phyloP scores from a whole-genome alignment of 2,113 vertebrate species.

The Excalfactoria chinensis region DNA sequence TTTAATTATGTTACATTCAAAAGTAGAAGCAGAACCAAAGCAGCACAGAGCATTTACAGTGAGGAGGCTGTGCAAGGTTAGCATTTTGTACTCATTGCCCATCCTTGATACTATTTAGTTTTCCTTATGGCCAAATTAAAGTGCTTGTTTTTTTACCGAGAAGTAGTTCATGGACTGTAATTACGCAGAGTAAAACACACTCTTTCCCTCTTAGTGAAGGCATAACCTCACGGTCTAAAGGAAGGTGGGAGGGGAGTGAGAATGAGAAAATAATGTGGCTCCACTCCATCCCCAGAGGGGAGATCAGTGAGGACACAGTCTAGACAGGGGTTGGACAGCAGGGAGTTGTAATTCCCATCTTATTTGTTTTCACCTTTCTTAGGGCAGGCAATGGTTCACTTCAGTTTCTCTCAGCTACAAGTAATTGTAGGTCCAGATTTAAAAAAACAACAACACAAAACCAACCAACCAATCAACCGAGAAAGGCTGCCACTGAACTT shows the following conservation, averaged over 20 bases:
- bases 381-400: background rate
- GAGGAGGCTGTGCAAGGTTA: background rate
- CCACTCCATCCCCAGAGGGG: constrained; percentile 29
- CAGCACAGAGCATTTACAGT: background rate
- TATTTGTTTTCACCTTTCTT: constrained; percentile 44
- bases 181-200: background rate
- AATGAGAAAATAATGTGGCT: constrained; percentile 58
- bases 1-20: background rate
- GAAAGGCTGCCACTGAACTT: background rate
- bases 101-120: background rate
- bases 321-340: constrained; percentile 54
- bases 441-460: background rate
- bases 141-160: background rate
- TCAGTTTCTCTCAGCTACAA: background rate
- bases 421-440: background rate
- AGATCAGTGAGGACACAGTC: constrained; percentile 47
- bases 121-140: background rate
- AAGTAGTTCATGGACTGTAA: background rate
- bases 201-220: background rate
- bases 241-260: constrained; percentile 28
- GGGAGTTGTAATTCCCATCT: constrained; percentile 25
- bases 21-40: background rate
- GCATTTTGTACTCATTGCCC: background rate
- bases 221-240: constrained; percentile 32
- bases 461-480: background rate